A percentile compares a stretch with the other conserved stretches of the same genome.
phyloP scores from a whole-genome alignment of 2,113 vertebrate species.

The Archocentrus centrarchus region DNA sequence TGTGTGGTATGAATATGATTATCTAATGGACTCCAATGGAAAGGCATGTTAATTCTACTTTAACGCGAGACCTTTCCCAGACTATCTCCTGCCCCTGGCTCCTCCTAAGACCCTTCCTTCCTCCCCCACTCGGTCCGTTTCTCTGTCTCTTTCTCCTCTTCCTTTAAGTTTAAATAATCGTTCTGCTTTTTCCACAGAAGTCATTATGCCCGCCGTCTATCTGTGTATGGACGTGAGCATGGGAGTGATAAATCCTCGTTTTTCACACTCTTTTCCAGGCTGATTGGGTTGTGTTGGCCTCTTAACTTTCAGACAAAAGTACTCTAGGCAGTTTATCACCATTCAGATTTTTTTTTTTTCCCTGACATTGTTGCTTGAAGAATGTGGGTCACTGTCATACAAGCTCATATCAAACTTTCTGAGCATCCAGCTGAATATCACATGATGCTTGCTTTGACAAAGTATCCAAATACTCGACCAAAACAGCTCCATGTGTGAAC shows the following conservation, averaged over 20 bases:
- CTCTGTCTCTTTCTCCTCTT: conserved; percentile 44
- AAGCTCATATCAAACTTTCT: conserved; percentile 75
- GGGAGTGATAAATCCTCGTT: conserved; percentile 72
- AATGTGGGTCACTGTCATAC: conserved; percentile 82
- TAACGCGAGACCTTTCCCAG: conserved; percentile 81
- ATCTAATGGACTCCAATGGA: conserved; percentile 81
- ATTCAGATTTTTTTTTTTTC: conserved; percentile 69
- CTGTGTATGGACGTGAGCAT: conserved; percentile 69
- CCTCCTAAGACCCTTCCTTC: conserved; percentile 58
- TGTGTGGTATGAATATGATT: conserved; percentile 86
- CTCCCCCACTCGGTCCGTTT: conserved; percentile 5
- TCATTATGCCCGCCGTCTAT: conserved; percentile 76
- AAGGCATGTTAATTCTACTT: conserved; percentile 80
- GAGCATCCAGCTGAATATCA: conserved; percentile 68
- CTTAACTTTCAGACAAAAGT: conserved; percentile 74
- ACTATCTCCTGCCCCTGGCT: conserved; percentile 80
- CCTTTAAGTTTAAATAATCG: conserved; percentile 75
- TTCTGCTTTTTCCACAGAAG: conserved; percentile 68
- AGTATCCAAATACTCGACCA: conserved; percentile 46
- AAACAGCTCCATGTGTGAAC: conserved; percentile 25
- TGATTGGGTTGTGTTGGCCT: conserved; percentile 71
- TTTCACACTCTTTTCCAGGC: conserved; percentile 35
- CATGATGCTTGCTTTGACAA: conserved; percentile 56
- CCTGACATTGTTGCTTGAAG: conserved; percentile 65
- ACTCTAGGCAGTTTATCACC: conserved; percentile 81